Evolutionary conservation across 1,140 invertebrate species (phyloP).

Genomic region (Drosophila willistoni): DNA sequence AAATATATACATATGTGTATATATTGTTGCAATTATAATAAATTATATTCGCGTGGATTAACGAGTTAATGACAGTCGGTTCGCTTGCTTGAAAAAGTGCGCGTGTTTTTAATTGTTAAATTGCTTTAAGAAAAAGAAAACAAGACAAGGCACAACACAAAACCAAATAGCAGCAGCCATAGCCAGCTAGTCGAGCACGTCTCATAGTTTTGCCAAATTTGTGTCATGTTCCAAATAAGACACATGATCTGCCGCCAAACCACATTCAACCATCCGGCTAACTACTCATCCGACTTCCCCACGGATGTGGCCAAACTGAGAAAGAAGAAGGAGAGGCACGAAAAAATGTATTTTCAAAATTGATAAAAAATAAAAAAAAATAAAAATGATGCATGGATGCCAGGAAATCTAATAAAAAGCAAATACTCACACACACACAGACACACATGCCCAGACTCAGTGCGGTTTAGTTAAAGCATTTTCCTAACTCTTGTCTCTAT

Average conservation of each 20-base stretch:
- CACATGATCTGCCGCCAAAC: constrained; percentile 53
- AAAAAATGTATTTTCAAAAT: constrained; percentile 51
- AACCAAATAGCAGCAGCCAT: constrained; percentile 11
- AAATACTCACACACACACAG: constrained; percentile 33
- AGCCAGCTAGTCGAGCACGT: constrained; percentile 12
- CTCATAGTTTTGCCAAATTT: constrained; percentile 68
- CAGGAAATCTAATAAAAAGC: constrained; percentile 66
- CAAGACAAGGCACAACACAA: constrained; percentile 15
- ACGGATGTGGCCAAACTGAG: constrained; percentile 54
- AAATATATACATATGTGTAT: constrained; percentile 53
- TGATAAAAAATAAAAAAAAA: constrained; percentile 23
- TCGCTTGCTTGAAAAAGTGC: constrained; percentile 57
- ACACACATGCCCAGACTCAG: not conserved
- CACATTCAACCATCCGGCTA: constrained; percentile 51
- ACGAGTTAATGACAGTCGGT: constrained; percentile 74
- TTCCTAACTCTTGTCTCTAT: constrained; percentile 48
- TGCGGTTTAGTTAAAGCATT: constrained; percentile 6
- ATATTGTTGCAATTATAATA: constrained; percentile 73
- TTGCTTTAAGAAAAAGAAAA: constrained; percentile 71
- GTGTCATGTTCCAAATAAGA: constrained; percentile 80
- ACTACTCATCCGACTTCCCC: constrained; percentile 46
- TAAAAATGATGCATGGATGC: constrained; percentile 54
- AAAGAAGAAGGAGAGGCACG: constrained; percentile 23
- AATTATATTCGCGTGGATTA: constrained; percentile 81
- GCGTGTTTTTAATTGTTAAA: constrained; percentile 81